Base-by-base conservation (phyloP, 2,888 invertebrate genomes). In the Andrena chrysosceles region DNA sequence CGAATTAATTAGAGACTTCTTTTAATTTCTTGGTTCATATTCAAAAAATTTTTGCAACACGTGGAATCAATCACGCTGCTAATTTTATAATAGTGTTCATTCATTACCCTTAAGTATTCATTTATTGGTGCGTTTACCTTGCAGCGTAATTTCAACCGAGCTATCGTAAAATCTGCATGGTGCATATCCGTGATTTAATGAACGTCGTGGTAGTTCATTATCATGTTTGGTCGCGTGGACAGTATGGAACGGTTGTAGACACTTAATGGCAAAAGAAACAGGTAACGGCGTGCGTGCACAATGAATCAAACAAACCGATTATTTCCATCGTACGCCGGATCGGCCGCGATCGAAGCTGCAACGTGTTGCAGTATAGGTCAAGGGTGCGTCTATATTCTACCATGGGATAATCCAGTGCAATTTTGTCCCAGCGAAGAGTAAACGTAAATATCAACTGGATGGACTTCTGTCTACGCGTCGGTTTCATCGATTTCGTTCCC, bases 261-360 rank as follows among this genome's bases (percentile, higher is more conserved):
- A 63, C 48, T 54, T 8, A 29, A 29, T 8, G 62, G 71, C 20
- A 59, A 42, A 42, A 42, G 42, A 16, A 13, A 42, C 42, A 13
- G 16, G 42, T 42, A 42, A 42, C 42, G 5, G 1, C 42, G 42
- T 42, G 42, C 42, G 42, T 64, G 52, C 62, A 71, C 72, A 69
- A 81, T 52, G 81, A 83, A 85, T 29, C 64, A 54, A 63, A 52
- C 63, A 66, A 67, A 78, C 49, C 69, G 70, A 71, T 76, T 75
- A 83, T 77, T 79, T 83, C 66, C 79, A 67, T 49, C 52, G 69
- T 73, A 78, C 60, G 69, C 60, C 62, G 81, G 33, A 81, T 76
- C 67, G 67, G 35, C 31, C 64, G 42, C 85, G 87, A 88, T 89
- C 89, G 86, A 87, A 89, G 85, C 52, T 70, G 79, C 79, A 81